Base-by-base conservation (phyloP, 2,797 vertebrate genomes). In the Gadopsis marmoratus region DNA sequence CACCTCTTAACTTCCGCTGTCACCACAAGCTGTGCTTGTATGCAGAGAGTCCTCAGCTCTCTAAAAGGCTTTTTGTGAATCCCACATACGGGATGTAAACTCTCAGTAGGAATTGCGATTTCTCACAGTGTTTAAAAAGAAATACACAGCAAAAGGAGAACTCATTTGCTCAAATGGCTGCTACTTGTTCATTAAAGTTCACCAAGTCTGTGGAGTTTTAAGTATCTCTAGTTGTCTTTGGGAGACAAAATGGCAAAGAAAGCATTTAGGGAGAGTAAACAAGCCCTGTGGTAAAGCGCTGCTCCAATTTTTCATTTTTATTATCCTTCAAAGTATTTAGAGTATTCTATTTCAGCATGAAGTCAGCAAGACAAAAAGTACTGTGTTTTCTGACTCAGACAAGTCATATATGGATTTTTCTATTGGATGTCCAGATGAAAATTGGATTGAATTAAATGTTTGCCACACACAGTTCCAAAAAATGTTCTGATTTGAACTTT, bases 1-100 rank as follows among this genome's bases (percentile, higher is more conserved):
- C 85, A 88, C 80, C 88, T 87, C 87, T 88, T 81, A 75, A 82
- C 82, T 64, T 79, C 51, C 7, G 9, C 68, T 79, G 84, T 89
- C 88, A 88, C 63, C 71, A 79, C 87, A 86, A 88, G 79, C 87
- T 89, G 85, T 47, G 70, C 75, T 73, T 4, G 39, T 48, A 55
- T 2, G 7, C 56, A 37, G 64, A 80, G 60, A 75, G 73, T 61
- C 64, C 83, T 78, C 81, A 56, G 66, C 74, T 21, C 74, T 60
- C 21, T 67, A 8, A 78, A 82, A 76, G 61, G 29, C 39, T 81
- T 74, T 76, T 53, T 81, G 58, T 55, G 21, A 39, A 80, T 63
- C 19, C 51, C 78, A 56, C 69, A 71, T n/a, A 65, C 35, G 62
- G 65, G 62, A 70, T 10, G 45, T 35, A 54, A 81, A 59, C 19